Evolutionary conservation across 2,797 vertebrate species (phyloP).

Genomic region (Tokudaia tokunoshimensis): DNA sequence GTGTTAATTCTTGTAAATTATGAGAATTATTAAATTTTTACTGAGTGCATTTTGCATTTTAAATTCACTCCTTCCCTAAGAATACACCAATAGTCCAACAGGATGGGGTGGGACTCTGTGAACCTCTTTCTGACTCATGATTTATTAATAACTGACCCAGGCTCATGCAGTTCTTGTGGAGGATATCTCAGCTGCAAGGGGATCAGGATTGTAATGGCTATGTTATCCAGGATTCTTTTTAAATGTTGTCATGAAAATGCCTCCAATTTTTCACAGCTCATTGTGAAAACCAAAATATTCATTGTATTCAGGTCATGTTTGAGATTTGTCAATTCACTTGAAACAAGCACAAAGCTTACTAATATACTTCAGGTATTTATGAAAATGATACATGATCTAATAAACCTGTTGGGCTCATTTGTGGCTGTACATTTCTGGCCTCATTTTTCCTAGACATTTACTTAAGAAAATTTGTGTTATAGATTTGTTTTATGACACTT

Average conservation of each 20-base stretch:
- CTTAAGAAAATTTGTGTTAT: constrained; percentile 27
- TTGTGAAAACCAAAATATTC: neutral
- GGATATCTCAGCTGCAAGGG: neutral
- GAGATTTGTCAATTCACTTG: neutral
- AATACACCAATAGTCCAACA: neutral
- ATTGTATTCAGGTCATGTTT: neutral
- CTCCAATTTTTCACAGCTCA: neutral
- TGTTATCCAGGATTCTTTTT: neutral
- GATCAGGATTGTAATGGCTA: neutral
- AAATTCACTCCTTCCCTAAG: too few species aligned
- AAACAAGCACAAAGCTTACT: neutral
- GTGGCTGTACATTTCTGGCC: neutral
- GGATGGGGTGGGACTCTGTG: neutral
- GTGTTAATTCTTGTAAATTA: neutral
- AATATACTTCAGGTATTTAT: neutral
- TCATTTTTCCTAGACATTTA: constrained; percentile 20
- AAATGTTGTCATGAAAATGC: neutral
- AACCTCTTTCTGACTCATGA: neutral
- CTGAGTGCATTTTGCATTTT: neutral
- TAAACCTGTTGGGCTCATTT: neutral
- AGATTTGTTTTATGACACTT: neutral
- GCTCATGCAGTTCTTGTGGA: neutral
- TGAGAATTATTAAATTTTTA: neutral
- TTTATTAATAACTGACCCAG: neutral
- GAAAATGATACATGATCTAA: neutral